Evolutionary conservation across 2,113 vertebrate genomes (phyloP), one percentile per base, ranked within the genome.

Genomic region (Nannobrachium achirus): DNA sequence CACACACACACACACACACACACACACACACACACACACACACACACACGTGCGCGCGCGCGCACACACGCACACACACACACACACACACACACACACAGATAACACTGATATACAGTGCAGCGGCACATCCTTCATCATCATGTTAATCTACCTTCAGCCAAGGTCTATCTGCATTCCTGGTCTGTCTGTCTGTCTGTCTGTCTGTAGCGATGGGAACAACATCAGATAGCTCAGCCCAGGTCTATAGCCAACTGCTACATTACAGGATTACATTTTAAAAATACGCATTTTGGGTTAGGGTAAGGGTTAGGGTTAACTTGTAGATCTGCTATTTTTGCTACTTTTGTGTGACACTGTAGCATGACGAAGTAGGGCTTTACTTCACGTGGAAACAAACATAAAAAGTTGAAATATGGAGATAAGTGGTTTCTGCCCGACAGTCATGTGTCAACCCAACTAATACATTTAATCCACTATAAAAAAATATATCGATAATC

Each of bases 111-210:
- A 71, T 66, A 71, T 66, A 68, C 41, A 56, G 61, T 66, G 66
- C 41, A 59, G 61, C 63, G 10, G 25, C 38, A 53, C 71, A n/a
- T 63, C 48, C 64, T 75, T 76, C 66, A 86, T 88, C 82, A 33
- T 33, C 25, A 33, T 76, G 71, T 71, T 83, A 78, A 86, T 84
- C 62, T 46, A 67, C n/a, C 53, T 41, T 40, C 46, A 38, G 52
- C 63, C 46, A 33, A 33, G 25, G 25, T 33, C 75, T 78, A 75
- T 75, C 80, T 88, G 63, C 78, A 91, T 89, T 89, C 82, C 81
- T 75, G 69, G 71, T 71, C 64, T 84, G 73, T 66, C 73, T 76
- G 78, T 82, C 41, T 84, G 75, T 44, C 33, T 1, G 25, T 59
- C 40, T 52, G 46, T 56, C 68, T 57, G 71, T 84, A 79, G 71